A percentile compares a stretch with the other conserved stretches of the same genome.
Evolutionary conservation across 1,140 invertebrate species (phyloP).

Genomic region (Vanessa atalanta): DNA sequence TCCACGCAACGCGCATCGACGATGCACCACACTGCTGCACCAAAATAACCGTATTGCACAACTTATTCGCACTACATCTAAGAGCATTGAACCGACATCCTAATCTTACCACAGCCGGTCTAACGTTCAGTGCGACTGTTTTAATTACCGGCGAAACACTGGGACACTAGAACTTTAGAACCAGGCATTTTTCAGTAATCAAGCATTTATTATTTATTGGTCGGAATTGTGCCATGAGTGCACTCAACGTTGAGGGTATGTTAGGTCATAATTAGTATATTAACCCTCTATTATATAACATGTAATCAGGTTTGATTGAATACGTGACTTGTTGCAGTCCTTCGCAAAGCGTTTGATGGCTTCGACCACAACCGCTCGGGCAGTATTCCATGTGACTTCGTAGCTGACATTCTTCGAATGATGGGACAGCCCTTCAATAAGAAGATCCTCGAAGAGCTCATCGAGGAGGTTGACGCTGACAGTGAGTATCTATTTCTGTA

Average conservation of each 20-base stretch:
- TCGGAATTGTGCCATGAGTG: slow-evolving; percentile 48
- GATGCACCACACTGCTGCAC: slow-evolving; percentile 62
- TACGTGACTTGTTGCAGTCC: slow-evolving; percentile 83
- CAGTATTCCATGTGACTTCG: slow-evolving; percentile 96
- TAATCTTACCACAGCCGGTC: slow-evolving; percentile 59
- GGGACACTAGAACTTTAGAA: slow-evolving; percentile 22
- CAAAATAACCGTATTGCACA: slow-evolving; percentile 76
- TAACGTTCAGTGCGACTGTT: slow-evolving; percentile 67
- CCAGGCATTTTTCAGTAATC: slow-evolving; percentile 16
- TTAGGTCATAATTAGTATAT: neutral
- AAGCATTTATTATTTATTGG: slow-evolving; percentile 28
- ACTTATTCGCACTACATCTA: slow-evolving; percentile 76
- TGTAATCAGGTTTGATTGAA: slow-evolving; percentile 30
- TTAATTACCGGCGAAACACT: slow-evolving; percentile 68
- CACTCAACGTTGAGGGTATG: slow-evolving; percentile 69
- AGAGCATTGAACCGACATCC: slow-evolving; percentile 74
- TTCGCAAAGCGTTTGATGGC: slow-evolving; percentile 97
- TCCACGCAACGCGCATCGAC: slow-evolving; percentile 40
- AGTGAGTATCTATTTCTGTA: slow-evolving; percentile 84
- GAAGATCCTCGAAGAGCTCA: slow-evolving; percentile 95
- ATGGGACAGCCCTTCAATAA: slow-evolving; percentile 98
- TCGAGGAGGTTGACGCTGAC: slow-evolving; percentile 97
- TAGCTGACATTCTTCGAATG: slow-evolving; percentile 94
- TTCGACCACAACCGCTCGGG: slow-evolving; percentile 97
- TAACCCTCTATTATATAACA: slow-evolving; percentile 9